Conservation (phyloP, 2,888 invertebrate genomes). For the Smittia aterrima region DNA sequence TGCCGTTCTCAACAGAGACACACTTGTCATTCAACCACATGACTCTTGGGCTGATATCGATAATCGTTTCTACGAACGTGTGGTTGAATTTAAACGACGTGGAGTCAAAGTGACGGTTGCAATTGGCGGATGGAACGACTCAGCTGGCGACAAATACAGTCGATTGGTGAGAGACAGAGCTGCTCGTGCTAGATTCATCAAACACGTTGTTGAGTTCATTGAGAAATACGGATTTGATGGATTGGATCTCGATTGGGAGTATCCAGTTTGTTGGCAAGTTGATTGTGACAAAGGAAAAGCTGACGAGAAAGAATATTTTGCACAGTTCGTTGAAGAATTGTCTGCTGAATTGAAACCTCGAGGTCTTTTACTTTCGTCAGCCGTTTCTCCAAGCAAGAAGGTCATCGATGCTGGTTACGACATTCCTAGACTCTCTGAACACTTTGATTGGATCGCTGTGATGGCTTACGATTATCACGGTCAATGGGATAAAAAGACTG, state of each 20-base stretch:
- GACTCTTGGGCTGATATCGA: conserved; percentile 88
- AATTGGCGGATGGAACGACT: conserved; percentile 95
- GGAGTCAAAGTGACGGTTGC: conserved; percentile 81
- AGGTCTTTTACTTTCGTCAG: conserved; percentile 73
- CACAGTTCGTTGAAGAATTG: conserved; percentile 71
- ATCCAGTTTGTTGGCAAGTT: conserved; percentile 88
- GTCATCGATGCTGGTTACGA: conserved; percentile 85
- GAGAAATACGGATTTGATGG: conserved; percentile 83
- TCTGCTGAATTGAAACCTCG: conserved; percentile 68
- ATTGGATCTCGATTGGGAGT: conserved; percentile 91
- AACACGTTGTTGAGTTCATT: conserved; percentile 73
- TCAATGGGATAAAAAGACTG: conserved; percentile 88
- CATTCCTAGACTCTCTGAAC: conserved; percentile 68
- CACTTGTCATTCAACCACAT: conserved; percentile 75
- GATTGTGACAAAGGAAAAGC: conserved; percentile 79
- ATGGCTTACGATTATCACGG: conserved; percentile 93
- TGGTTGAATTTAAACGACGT: conserved; percentile 68
- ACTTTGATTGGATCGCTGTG: conserved; percentile 86
- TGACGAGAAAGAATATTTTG: conserved; percentile 78
- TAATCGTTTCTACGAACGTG: conserved; percentile 87
- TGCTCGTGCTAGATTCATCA: conserved; percentile 70
- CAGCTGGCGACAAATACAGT: conserved; percentile 85
- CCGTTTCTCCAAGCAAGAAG: conserved; percentile 80
- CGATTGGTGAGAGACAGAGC: conserved; percentile 71
- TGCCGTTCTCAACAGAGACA: conserved; percentile 76